Evolutionary conservation across 2,888 invertebrate species (phyloP).

Genomic region (Lissonota sp.): DNA sequence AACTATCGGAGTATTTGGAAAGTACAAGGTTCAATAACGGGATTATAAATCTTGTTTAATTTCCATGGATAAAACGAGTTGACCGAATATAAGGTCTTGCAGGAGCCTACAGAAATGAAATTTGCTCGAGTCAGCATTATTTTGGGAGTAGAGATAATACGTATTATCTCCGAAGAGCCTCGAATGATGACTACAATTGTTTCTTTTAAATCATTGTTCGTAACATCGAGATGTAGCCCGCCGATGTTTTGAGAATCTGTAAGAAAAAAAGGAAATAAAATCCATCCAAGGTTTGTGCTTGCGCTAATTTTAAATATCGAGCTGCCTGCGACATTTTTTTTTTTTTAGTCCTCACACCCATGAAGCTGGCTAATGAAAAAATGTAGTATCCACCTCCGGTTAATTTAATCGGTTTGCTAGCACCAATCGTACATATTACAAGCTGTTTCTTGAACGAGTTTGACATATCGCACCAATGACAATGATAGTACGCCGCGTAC

Average conservation of each 20-base stretch:
- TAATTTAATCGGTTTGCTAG: slow-evolving; percentile 46
- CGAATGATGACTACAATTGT: too few relatives aligned
- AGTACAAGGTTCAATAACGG: too few relatives aligned
- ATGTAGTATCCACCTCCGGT: slow-evolving; percentile 54
- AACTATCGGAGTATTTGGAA: too few relatives aligned
- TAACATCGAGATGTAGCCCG: slow-evolving; percentile 43
- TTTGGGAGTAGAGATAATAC: too few relatives aligned
- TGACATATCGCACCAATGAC: slow-evolving; percentile 51
- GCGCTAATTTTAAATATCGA: not conserved
- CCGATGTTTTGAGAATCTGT: slow-evolving; percentile 32
- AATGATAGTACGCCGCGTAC: slow-evolving; percentile 47
- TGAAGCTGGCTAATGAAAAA: slow-evolving; percentile 46
- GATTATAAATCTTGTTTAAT: too few relatives aligned
- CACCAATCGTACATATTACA: slow-evolving; percentile 45
- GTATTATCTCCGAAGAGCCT: too few relatives aligned
- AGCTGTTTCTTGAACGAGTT: slow-evolving; percentile 51
- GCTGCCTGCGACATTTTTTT: not conserved
- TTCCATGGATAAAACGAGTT: too few relatives aligned
- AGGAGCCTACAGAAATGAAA: too few relatives aligned
- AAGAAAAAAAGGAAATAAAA: not conserved
- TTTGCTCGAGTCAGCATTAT: too few relatives aligned
- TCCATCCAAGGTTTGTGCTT: not conserved
- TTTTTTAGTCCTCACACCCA: slow-evolving; percentile 23
- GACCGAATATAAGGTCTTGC: too few relatives aligned
- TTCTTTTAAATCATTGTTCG: slow-evolving; percentile 27